Conservation (phyloP, 2,797 vertebrate genomes). For the Hybognathus amarus region DNA sequence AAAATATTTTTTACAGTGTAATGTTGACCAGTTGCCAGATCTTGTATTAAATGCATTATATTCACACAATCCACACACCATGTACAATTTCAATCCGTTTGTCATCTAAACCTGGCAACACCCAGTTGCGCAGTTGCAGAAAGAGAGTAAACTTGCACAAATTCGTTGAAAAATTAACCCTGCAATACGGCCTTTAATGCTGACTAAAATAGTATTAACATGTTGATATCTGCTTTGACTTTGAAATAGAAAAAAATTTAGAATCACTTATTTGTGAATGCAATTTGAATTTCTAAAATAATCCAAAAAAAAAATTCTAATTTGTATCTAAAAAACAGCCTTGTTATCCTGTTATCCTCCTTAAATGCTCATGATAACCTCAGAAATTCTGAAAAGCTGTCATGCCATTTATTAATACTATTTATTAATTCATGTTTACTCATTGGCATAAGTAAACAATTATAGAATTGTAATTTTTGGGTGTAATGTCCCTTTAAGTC, state of each 20-base stretch:
- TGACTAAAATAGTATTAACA: slow-evolving; percentile 12
- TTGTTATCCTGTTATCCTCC: not conserved
- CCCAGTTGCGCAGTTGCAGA: too few species aligned
- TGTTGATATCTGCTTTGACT: not conserved
- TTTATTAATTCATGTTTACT: not conserved
- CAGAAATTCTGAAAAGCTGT: too few species aligned
- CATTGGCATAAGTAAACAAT: not conserved
- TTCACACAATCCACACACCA: too few species aligned
- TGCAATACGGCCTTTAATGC: not conserved
- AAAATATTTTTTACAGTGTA: too few species aligned
- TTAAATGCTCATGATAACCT: not conserved
- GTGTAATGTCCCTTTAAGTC: not conserved
- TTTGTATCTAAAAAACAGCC: not conserved
- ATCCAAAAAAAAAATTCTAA: not conserved
- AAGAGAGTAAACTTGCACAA: too few species aligned
- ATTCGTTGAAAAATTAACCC: too few species aligned
- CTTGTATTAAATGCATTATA: too few species aligned
- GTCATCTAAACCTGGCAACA: too few species aligned
- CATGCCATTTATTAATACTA: too few species aligned
- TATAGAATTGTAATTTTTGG: not conserved
- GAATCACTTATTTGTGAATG: not conserved
- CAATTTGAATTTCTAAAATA: not conserved
- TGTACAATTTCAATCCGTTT: too few species aligned
- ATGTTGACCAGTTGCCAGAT: too few species aligned
- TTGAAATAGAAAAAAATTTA: not conserved